Conservation (phyloP, 2,113 vertebrate genomes). For the Colistium nudipinnis region DNA sequence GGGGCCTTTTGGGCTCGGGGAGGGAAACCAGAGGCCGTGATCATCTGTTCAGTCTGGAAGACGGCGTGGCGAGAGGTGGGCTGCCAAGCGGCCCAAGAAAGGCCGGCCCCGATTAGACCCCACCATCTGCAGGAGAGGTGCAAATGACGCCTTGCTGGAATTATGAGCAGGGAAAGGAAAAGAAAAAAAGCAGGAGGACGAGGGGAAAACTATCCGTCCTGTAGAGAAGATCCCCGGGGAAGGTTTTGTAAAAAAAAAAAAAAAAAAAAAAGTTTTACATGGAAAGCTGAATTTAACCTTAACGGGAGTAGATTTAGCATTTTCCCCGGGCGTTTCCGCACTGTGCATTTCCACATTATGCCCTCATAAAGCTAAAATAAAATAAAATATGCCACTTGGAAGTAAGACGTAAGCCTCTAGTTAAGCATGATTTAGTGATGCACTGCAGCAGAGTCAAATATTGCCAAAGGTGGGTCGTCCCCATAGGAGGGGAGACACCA, state of each 20-base stretch:
- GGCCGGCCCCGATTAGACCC: slow-evolving; percentile 70
- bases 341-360: slow-evolving; percentile 5
- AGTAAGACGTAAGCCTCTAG: slow-evolving; percentile 54
- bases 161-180: slow-evolving; percentile 17
- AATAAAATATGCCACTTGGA: slow-evolving; percentile 16
- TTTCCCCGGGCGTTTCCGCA: no score
- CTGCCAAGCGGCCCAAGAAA: slow-evolving; percentile 45
- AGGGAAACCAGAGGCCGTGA: slow-evolving; percentile 80
- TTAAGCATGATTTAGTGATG: slow-evolving; percentile 56
- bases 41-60: slow-evolving; percentile 83
- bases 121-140: slow-evolving; percentile 69
- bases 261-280: slow-evolving; percentile 14
- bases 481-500: slow-evolving; percentile 46
- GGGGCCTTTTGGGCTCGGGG: slow-evolving; percentile 64
- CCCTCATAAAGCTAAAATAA: slow-evolving; percentile 6
- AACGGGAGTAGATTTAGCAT: slow-evolving; percentile 1
- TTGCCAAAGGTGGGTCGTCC: slow-evolving; percentile 61
- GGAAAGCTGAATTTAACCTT: slow-evolving; percentile 1
- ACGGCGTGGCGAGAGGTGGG: slow-evolving; percentile 40
- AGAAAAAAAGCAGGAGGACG: background rate
- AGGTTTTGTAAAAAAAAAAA: no score
- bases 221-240: background rate
- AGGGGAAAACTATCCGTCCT: slow-evolving; percentile 2
- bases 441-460: slow-evolving; percentile 50
- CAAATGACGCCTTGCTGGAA: slow-evolving; percentile 43